These are phyloP conservation scores for Strigops habroptila DNA, from an alignment of 2,113 vertebrate genomes.

Conservation along the genomic window DNA sequence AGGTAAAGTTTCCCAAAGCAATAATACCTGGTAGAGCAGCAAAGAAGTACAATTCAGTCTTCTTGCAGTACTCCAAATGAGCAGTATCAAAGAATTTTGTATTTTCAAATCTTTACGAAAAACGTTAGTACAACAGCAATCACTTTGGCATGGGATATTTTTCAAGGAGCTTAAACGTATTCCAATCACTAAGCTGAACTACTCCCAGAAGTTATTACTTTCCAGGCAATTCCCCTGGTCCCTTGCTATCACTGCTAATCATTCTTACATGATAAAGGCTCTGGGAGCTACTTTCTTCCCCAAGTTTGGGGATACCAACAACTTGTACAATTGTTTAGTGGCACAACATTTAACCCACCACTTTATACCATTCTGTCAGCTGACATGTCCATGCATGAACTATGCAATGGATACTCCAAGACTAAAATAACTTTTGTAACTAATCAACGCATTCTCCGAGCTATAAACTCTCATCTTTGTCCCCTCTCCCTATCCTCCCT, in stretches of 20 bases:
- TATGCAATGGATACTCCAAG: neutral
- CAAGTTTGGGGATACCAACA: constrained; percentile 58
- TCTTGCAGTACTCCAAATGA: constrained; percentile 21
- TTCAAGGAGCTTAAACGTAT: neutral
- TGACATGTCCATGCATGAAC: neutral
- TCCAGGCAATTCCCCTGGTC: neutral
- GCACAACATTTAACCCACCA: neutral
- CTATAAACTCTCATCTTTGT: neutral
- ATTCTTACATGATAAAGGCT: constrained; percentile 29
- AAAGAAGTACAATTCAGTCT: constrained; percentile 1
- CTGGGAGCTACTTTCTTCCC: constrained; percentile 63
- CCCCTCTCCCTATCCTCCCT: neutral
- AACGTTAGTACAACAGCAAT: neutral
- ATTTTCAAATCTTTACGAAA: neutral
- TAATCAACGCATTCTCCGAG: neutral
- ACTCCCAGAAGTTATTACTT: neutral
- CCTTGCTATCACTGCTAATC: neutral
- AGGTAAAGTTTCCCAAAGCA: neutral
- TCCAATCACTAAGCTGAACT: neutral
- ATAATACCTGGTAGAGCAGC: neutral
- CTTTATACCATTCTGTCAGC: neutral
- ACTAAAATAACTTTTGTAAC: constrained; percentile 5
- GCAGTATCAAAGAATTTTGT: neutral
- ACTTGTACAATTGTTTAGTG: constrained; percentile 14
- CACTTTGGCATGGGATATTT: constrained; percentile 8